Evolutionary conservation across 53 echinoderm and acorn worm species (phyloP).

Genomic region (Paracentrotus lividus): DNA sequence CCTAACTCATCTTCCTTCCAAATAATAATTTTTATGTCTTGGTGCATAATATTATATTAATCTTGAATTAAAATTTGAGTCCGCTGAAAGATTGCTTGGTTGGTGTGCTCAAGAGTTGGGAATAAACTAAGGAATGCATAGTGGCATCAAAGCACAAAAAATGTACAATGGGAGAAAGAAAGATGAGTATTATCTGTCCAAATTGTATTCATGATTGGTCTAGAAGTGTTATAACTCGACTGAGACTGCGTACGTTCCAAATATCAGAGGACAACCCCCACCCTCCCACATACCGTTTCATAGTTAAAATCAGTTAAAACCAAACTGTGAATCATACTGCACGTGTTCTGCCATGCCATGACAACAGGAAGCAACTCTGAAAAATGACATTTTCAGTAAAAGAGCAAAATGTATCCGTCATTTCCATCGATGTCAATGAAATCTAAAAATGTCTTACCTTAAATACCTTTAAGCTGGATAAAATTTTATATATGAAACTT

Average conservation of each 20-base stretch:
- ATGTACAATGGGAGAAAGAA: not conserved
- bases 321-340: not conserved
- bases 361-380: too few relatives aligned
- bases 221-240: not conserved
- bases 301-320: not conserved
- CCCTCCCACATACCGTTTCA: not conserved
- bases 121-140: not conserved
- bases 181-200: not conserved
- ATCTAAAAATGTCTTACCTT: too few relatives aligned
- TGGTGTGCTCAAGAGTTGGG: not conserved
- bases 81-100: not conserved
- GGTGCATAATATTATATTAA: too few relatives aligned
- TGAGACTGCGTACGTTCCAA: not conserved
- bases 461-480: too few relatives aligned
- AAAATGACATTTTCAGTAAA: too few relatives aligned
- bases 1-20: not conserved
- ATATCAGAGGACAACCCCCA: not conserved
- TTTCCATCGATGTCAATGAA: too few relatives aligned
- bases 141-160: not conserved
- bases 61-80: too few relatives aligned
- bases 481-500: too few relatives aligned
- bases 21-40: too few relatives aligned
- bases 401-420: too few relatives aligned
- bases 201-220: conserved; percentile 40
- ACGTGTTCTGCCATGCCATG: too few relatives aligned